Conservation (phyloP, 2,888 invertebrate genomes). For the Coenonympha glycerion region DNA sequence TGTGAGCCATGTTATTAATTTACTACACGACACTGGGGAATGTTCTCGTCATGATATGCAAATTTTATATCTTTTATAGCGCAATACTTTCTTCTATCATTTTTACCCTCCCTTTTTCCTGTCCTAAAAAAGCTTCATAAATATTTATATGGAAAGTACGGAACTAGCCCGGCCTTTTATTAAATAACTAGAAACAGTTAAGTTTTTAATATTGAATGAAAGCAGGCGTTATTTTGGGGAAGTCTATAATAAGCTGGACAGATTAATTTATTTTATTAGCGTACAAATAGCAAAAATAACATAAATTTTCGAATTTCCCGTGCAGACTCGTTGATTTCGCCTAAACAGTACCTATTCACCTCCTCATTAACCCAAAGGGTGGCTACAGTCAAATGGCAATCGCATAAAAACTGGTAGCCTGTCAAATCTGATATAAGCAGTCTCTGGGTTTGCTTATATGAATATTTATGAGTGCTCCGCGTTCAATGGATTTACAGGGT, state of each 20-base stretch:
- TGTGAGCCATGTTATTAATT: slow-evolving; percentile 20
- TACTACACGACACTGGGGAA: slow-evolving; percentile 6
- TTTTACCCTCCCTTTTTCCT: neutral
- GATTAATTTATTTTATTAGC: too few species aligned
- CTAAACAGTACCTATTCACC: neutral
- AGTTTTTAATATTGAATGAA: too few species aligned
- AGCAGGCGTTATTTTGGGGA: too few species aligned
- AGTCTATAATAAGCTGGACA: too few species aligned
- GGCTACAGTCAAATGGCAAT: neutral
- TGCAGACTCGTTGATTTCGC: too few species aligned
- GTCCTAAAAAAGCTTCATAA: too few species aligned
- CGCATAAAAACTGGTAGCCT: neutral
- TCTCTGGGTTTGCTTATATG: neutral
- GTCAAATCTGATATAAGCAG: neutral
- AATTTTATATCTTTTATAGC: slow-evolving; percentile 32
- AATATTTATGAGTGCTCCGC: slow-evolving; percentile 9
- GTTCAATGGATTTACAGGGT: slow-evolving; percentile 7
- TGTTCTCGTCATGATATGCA: slow-evolving; percentile 28
- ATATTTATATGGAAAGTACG: too few species aligned
- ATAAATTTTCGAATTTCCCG: too few species aligned
- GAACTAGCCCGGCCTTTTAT: too few species aligned
- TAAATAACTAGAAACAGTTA: too few species aligned
- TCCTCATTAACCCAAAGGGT: neutral
- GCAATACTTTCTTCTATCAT: slow-evolving; percentile 27
- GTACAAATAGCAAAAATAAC: too few species aligned